These are phyloP conservation scores for Lypha dubia DNA, from an alignment of 2,888 invertebrate genomes.

Conservation along the genomic window DNA sequence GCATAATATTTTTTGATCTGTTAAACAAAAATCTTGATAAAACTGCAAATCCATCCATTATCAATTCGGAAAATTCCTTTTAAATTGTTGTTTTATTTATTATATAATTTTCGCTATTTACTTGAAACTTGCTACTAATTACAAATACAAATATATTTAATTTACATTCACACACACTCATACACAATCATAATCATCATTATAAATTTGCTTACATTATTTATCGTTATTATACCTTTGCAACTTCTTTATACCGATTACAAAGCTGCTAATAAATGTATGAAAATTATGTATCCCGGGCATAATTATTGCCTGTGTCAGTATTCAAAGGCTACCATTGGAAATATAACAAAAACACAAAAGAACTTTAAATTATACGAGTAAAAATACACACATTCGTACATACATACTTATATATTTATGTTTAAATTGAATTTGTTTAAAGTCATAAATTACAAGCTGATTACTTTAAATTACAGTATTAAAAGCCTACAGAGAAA, in stretches of 20 bases:
- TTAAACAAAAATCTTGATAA: no score
- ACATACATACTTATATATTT: not conserved
- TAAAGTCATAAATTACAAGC: conserved; percentile 68
- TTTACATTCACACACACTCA: not conserved
- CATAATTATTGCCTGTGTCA: conserved; percentile 52
- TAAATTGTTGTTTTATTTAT: no score
- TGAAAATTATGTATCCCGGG: conserved; percentile 60
- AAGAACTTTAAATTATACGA: conserved; percentile 48
- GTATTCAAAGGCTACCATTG: conserved; percentile 42
- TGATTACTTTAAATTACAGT: conserved; percentile 70
- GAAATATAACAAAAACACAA: conserved; percentile 31
- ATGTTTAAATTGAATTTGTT: conserved; percentile 66
- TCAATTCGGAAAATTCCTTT: no score
- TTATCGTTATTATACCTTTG: conserved; percentile 37
- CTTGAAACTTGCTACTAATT: no score
- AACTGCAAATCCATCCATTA: no score
- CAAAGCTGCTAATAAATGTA: conserved; percentile 17
- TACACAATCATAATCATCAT: no score
- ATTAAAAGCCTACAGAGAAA: conserved; percentile 70
- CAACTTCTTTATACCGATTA: conserved; percentile 29
- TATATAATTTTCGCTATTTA: no score
- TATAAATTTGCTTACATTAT: not conserved
- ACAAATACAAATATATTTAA: no score
- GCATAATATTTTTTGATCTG: no score
- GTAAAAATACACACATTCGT: not conserved